These are phyloP conservation scores for Tetragonula carbonaria DNA, from an alignment of 2,888 invertebrate species.

Conservation along the genomic window DNA sequence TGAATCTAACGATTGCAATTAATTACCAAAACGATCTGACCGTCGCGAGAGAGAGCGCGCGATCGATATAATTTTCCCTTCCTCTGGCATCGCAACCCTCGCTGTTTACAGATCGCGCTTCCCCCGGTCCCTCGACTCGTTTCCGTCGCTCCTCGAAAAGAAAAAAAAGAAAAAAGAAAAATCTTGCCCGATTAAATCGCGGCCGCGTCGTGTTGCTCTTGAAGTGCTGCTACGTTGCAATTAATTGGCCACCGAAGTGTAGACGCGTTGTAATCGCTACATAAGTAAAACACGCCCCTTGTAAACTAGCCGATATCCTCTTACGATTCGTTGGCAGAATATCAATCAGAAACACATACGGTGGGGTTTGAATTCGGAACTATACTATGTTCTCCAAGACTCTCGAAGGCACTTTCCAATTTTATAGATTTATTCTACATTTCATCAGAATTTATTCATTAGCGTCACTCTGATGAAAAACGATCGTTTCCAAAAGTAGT, in stretches of 20 bases:
- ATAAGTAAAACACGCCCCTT: neutral
- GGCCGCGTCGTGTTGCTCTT: neutral
- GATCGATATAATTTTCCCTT: slow-evolving; percentile 4
- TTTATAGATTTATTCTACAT: too few relatives aligned
- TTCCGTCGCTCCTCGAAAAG: neutral
- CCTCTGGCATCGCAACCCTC: neutral
- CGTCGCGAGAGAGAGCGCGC: neutral
- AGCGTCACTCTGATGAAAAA: too few relatives aligned
- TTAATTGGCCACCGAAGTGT: neutral
- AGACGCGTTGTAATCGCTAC: neutral
- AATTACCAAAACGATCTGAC: neutral
- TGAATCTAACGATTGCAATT: neutral
- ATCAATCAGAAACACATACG: too few relatives aligned
- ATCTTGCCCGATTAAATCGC: neutral
- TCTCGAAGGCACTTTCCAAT: too few relatives aligned
- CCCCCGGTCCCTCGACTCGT: neutral
- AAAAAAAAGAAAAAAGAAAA: neutral
- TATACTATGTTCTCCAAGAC: too few relatives aligned
- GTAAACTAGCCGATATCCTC: neutral
- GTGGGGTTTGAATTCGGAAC: too few relatives aligned
- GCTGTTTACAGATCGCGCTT: neutral
- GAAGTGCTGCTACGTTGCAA: neutral
- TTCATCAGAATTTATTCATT: too few relatives aligned
- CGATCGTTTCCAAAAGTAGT: too few relatives aligned
- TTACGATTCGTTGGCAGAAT: too few relatives aligned